Evolutionary conservation across 2,113 vertebrate species (phyloP).

Genomic region (Xiphophorus maculatus): DNA sequence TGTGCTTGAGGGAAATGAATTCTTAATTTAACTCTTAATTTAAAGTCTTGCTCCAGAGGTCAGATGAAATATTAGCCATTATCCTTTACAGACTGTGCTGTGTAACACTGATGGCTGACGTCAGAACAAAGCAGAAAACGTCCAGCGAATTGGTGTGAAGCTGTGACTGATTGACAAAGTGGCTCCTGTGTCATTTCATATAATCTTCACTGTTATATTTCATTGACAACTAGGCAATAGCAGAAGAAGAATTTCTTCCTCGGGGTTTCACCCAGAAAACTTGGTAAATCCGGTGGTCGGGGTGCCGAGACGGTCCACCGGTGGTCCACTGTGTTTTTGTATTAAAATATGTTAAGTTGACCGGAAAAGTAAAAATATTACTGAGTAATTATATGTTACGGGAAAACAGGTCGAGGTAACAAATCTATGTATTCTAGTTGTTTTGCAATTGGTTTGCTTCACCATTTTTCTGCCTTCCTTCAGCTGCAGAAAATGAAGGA

Average conservation of each 20-base stretch:
- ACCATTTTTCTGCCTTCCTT: constrained; percentile 11
- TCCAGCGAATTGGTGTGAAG: constrained; percentile 19
- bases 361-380: too few species aligned
- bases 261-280: too few species aligned
- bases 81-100: constrained; percentile 58
- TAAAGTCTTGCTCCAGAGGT: constrained; percentile 62
- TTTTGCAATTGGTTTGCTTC: background rate
- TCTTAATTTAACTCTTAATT: constrained; percentile 49
- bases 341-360: too few species aligned
- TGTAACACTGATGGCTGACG: constrained; percentile 59
- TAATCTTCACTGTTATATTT: constrained; percentile 23
- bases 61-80: constrained; percentile 66
- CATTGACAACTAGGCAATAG: constrained; percentile 5
- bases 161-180: constrained; percentile 61
- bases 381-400: too few species aligned
- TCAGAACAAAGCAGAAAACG: constrained; percentile 47
- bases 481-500: background rate
- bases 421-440: constrained; percentile 8
- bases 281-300: too few species aligned
- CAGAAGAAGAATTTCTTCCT: constrained; percentile 10
- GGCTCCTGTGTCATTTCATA: constrained; percentile 42
- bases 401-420: background rate
- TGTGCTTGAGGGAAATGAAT: too few species aligned
- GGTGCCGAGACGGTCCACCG: too few species aligned
- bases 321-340: too few species aligned